Conservation (phyloP, 2,888 invertebrate species). For the Pelosia muscerda region DNA sequence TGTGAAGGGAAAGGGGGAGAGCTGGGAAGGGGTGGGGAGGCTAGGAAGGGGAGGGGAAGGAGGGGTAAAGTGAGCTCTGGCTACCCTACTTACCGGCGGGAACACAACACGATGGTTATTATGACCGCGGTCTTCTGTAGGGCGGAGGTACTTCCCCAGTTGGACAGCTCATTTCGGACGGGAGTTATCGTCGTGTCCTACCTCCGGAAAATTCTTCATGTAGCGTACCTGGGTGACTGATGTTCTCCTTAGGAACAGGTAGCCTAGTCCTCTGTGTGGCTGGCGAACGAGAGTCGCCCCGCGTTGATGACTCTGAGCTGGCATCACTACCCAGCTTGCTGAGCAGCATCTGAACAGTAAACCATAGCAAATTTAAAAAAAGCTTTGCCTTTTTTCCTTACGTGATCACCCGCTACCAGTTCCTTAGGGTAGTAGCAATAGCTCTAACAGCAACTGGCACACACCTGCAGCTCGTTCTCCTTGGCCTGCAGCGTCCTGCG, state of each 20-base stretch:
- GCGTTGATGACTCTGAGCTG: constrained; percentile 75
- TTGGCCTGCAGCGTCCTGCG: constrained; percentile 94
- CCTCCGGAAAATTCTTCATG: too few relatives aligned
- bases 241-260: constrained; percentile 85
- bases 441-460: not conserved
- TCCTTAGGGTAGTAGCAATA: not conserved
- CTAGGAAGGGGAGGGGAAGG: not conserved
- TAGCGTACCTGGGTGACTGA: constrained; percentile 85
- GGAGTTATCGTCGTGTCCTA: too few relatives aligned
- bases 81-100: not conserved
- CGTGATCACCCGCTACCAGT: not conserved
- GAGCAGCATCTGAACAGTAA: constrained; percentile 87
- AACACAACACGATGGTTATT: too few relatives aligned
- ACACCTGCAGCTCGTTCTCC: constrained; percentile 92
- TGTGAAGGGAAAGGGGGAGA: too few relatives aligned
- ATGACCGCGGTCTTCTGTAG: too few relatives aligned
- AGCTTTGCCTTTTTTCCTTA: too few relatives aligned
- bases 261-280: constrained; percentile 70
- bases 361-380: not conserved
- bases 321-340: constrained; percentile 89
- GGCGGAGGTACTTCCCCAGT: too few relatives aligned
- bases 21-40: too few relatives aligned
- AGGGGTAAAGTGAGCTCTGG: not conserved
- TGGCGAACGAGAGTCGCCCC: constrained; percentile 75
- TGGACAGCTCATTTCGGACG: too few relatives aligned